Evolutionary conservation across 2,797 vertebrate species (phyloP), one percentile per base, ranked within the genome.

Genomic region (Chelidonichthys spinosus): DNA sequence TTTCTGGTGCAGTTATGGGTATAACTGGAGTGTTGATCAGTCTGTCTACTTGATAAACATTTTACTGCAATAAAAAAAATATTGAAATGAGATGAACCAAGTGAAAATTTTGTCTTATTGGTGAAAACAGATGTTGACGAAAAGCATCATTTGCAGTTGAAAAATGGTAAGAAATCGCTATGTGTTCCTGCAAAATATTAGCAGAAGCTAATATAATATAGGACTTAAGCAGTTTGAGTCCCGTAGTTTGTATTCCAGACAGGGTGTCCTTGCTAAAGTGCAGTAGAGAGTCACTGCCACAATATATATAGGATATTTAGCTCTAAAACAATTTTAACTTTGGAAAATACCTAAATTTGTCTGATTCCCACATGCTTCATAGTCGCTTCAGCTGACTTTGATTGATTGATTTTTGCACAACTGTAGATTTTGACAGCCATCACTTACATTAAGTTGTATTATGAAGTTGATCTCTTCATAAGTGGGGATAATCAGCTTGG

Each of bases 241-340:
- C n/a, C 37, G 9, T 18, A 25, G 10, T 54, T 18, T 54, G 7
- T 42, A 15, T 58, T 44, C 50, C 18, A 44, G 39, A 59, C 53
- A 39, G 13, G 3, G 35, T 35, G 50, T 40, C 49, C 42, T 74
- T 67, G 39, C 33, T 54, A 33, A 33, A 42, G 55, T 60, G 46
- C 33, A 67, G n/a, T 4, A 18, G 4, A 47, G 35, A 40, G 47
- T 33, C 61, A n/a, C 40, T 10, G 50, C n/a, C 39, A 53, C 18
- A 66, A 39, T n/a, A n/a, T n/a, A n/a, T n/a, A 61, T 14, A 60
- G 52, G 15, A 43, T 1, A 44, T 6, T 39, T 37, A 36, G 17
- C 63, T 36, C 25, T 52, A 36, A 54, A 61, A 53, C 42, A 7
- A 58, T 35, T 11, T 10, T 14, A n/a, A 44, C 18, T 66, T 42